Evolutionary conservation across 2,797 vertebrate species (phyloP), one percentile per base, ranked within the genome.

Genomic region (Manis crassicaudata): DNA sequence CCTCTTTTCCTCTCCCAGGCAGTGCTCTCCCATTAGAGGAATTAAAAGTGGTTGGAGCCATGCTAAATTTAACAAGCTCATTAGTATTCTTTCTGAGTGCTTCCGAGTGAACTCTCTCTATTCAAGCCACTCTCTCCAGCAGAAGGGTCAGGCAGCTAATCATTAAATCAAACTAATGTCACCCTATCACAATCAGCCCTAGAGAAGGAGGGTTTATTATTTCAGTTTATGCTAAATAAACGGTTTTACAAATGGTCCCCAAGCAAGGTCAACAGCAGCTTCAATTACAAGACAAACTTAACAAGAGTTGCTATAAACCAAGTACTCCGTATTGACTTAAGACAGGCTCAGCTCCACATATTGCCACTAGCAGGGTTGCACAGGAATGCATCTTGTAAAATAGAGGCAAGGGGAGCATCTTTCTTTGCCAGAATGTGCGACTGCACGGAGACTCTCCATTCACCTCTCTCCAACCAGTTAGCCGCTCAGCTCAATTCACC

Each of bases 111-210:
- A 99, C 99, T 98, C 98, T 98, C 97, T 95, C 98, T 98, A 98
- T 99, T 99, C 98, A 99, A 98, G 98, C 97, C 5, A 92, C 97
- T 98, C 98, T 98, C 98, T 98, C 98, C 98, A 98, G 98, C 98
- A 98, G 96, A 98, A 99, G 98, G 99, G 99, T 99, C 99, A 99
- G 99, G 99, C 98, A 95, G 98, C 99, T 99, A 99, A 99, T 99
- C 99, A 99, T 99, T 99, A 99, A 99, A 99, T 99, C 99, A 99
- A 99, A 99, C 99, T 98, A 97, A 98, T 99, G 99, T 99, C 99
- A 99, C 98, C 98, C 98, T 98, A 98, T 98, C 98, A 99, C 98
- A 99, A 99, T 98, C 96, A 91, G 98, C 98, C 98, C 81, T 92
- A 98, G 98, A 98, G 98, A 98, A 98, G 98, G 98, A 98, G 98